Base-by-base conservation (phyloP, 1,140 invertebrate species). In the Drosophila pachea region DNA sequence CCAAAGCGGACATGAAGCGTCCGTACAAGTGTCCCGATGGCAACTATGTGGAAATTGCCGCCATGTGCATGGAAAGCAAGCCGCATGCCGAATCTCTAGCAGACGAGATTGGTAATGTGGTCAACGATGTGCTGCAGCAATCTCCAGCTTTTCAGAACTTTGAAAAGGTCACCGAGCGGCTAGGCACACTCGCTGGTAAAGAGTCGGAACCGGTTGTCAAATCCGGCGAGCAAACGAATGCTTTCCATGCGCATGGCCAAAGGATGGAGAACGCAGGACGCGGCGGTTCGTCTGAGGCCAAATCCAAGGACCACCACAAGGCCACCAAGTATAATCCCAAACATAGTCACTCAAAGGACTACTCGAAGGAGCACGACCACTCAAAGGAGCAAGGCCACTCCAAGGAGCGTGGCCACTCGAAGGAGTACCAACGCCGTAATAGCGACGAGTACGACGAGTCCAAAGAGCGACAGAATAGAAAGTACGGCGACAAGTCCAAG, bases 81-180 rank as follows among this genome's bases (percentile, higher is more conserved):
- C 65, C 64, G 47, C 52, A 73, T 68, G 61, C 67, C 58, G 75
- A 76, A 35, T 68, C 67, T 69, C 67, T 82, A 11, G 55, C 52
- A 1, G 84, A 87, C 54, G 74, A 87, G 73, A 78, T 84, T 58
- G 72, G 77, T 32, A 48, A 72, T 65, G 72, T 67, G 32, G 74
- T 87, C 7, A 73, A 76, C 49, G 76, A 87, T 73, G 69, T 84
- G 54, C 53, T 81, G 68, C 71, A 81, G 62, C 71, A 86, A 68
- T 77, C 82, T 45, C 74, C 67, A 67, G 58, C 77, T 63, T 77
- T 86, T 86, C 77, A 75, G 16, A 35, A 70, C 7, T 86, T 86
- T 62, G 78, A 83, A 84, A 84, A 84, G 78, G 40, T 78, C 58
- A 84, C 75, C 68, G 79, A 84, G 62, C 60, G 58, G 65, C 69